phyloP scores from a whole-genome alignment of 1,140 invertebrate species.

The Drosophila punjabiensis region DNA sequence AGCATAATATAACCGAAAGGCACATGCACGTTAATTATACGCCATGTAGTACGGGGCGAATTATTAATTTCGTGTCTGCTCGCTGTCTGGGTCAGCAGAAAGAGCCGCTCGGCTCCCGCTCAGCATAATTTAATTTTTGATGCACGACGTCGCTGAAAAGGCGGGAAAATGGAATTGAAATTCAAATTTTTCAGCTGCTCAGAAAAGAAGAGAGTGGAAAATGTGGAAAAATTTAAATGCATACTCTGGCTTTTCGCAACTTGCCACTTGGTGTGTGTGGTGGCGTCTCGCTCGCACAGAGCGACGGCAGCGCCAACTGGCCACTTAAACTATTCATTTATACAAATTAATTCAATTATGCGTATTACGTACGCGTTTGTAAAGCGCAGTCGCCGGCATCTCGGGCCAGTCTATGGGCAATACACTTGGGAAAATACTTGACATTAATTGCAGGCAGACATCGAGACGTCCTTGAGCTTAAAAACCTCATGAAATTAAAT shows the following conservation, averaged over 20 bases:
- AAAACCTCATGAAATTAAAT: neutral
- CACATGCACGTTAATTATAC: conserved; percentile 83
- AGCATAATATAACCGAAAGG: conserved; percentile 72
- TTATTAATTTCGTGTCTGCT: conserved; percentile 81
- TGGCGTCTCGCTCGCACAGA: conserved; percentile 52
- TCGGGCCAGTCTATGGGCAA: conserved; percentile 35
- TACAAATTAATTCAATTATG: conserved; percentile 84
- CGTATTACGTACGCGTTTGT: conserved; percentile 82
- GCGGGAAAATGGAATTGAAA: conserved; percentile 71
- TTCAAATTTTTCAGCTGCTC: conserved; percentile 77
- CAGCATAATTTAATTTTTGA: conserved; percentile 81
- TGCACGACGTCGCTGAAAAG: conserved; percentile 56
- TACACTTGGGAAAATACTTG: conserved; percentile 14
- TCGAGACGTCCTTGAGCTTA: neutral
- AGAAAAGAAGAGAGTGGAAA: conserved; percentile 56
- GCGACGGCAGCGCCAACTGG: conserved; percentile 45
- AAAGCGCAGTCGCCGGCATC: conserved; percentile 78
- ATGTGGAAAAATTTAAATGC: conserved; percentile 78
- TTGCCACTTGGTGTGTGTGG: conserved; percentile 27
- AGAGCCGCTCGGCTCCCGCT: conserved; percentile 51
- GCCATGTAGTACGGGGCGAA: conserved; percentile 75
- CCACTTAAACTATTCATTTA: conserved; percentile 84
- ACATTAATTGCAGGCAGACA: neutral
- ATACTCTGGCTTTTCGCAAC: conserved; percentile 42
- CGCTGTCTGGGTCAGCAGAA: conserved; percentile 79